Evolutionary conservation across 2,888 invertebrate species (phyloP).

Genomic region (Trilocha varians): DNA sequence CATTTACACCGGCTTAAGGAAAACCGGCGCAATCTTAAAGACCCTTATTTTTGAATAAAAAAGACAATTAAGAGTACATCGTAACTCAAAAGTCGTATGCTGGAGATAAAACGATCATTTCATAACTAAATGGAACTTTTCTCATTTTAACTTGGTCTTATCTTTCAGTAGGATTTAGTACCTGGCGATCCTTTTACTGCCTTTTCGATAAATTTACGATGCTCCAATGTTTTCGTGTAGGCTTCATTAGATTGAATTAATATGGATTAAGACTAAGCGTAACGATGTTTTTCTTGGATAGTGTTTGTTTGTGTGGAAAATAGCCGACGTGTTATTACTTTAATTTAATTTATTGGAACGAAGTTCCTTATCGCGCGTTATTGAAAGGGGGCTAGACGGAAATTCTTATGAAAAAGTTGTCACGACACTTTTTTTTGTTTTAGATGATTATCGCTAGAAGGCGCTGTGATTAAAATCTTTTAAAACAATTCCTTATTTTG

Average conservation of each 20-base stretch:
- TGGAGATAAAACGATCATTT: constrained; percentile 55
- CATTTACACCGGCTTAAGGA: not conserved
- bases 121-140: constrained; percentile 66
- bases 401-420: too few species aligned
- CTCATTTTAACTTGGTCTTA: constrained; percentile 64
- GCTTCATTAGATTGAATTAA: not conserved
- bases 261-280: too few species aligned
- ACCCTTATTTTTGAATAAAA: not conserved
- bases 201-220: constrained; percentile 4
- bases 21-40: not conserved
- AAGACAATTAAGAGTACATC: constrained; percentile 33
- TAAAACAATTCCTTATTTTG: too few species aligned
- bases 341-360: too few species aligned
- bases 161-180: constrained; percentile 35
- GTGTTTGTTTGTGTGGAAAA: not conserved
- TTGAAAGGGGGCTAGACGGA: too few species aligned
- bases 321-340: too few species aligned
- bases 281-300: not conserved
- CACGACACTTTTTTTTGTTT: too few species aligned
- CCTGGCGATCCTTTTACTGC: constrained; percentile 28
- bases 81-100: constrained; percentile 58
- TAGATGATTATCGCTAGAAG: too few species aligned
- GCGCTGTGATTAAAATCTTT: too few species aligned
- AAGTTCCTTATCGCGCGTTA: too few species aligned
- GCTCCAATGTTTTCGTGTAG: not conserved